phyloP scores from a whole-genome alignment of 2,113 vertebrate genomes.

The Mus spicilegus region DNA sequence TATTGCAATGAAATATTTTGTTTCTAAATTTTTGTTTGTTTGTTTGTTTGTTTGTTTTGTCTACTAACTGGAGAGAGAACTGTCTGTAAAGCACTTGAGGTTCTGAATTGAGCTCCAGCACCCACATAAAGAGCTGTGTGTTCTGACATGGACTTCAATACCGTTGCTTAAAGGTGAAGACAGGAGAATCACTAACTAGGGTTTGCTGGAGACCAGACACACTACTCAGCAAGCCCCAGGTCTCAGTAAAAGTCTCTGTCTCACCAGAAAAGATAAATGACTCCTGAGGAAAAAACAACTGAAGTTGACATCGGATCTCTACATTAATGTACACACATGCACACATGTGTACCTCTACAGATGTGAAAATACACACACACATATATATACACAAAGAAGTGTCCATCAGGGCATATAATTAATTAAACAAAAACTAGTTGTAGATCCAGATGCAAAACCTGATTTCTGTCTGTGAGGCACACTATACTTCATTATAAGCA shows the following conservation, averaged over 20 bases:
- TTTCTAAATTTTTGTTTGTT: not conserved
- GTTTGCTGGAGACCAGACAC: not conserved
- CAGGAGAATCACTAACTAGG: not conserved
- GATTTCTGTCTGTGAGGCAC: not conserved
- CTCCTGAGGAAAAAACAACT: not conserved
- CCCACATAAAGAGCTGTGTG: not conserved
- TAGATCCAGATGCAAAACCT: not conserved
- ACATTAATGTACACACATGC: not conserved
- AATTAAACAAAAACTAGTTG: constrained; percentile 4
- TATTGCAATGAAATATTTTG: constrained; percentile 17
- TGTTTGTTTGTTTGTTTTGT: not conserved
- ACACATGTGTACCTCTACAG: not conserved
- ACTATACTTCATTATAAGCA: not conserved
- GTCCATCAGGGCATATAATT: not conserved
- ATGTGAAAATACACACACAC: not conserved
- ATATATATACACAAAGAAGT: not conserved
- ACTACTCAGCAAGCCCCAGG: not conserved
- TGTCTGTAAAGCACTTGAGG: too few species aligned
- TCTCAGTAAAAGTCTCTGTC: not conserved
- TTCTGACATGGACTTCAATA: too few species aligned
- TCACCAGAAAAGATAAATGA: not conserved
- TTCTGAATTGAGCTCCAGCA: not conserved
- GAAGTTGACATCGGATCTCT: not conserved
- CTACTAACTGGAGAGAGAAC: not conserved
- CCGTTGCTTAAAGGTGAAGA: too few species aligned